Conservation (phyloP, 2,888 invertebrate genomes). For the Tenthredo scrophulariae region DNA sequence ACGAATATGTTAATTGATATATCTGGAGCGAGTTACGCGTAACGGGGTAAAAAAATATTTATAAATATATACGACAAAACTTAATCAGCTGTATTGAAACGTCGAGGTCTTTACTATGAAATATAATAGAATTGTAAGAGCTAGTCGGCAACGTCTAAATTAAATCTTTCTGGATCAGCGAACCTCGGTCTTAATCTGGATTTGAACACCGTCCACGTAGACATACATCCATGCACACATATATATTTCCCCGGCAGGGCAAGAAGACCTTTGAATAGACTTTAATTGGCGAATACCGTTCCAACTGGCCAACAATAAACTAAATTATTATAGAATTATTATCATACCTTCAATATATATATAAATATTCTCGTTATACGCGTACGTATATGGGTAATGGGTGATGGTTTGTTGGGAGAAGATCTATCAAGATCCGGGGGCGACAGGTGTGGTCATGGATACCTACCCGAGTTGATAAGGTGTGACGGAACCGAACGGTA, state of each 20-base stretch:
- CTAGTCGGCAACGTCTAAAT: conserved; percentile 70
- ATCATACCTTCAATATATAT: neutral
- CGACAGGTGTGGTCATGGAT: conserved; percentile 43
- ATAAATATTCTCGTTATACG: neutral
- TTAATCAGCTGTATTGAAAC: neutral
- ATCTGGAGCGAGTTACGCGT: too few relatives aligned
- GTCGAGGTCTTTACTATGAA: neutral
- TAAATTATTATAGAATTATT: neutral
- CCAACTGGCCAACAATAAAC: neutral
- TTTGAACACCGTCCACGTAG: conserved; percentile 63
- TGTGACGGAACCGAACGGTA: neutral
- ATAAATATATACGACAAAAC: neutral
- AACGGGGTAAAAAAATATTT: too few relatives aligned
- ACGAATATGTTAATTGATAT: too few relatives aligned
- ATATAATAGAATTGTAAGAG: neutral
- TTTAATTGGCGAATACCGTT: conserved; percentile 69
- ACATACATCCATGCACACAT: neutral
- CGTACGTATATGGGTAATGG: neutral
- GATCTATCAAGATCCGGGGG: neutral
- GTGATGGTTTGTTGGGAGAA: neutral
- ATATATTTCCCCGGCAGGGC: neutral
- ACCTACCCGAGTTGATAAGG: conserved; percentile 27
- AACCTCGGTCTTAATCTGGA: conserved; percentile 71
- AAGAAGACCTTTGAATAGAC: conserved; percentile 61
- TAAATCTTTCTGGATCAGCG: conserved; percentile 74